Base-by-base conservation (phyloP, 2,888 invertebrate genomes). In the Exocentrus adspersus region DNA sequence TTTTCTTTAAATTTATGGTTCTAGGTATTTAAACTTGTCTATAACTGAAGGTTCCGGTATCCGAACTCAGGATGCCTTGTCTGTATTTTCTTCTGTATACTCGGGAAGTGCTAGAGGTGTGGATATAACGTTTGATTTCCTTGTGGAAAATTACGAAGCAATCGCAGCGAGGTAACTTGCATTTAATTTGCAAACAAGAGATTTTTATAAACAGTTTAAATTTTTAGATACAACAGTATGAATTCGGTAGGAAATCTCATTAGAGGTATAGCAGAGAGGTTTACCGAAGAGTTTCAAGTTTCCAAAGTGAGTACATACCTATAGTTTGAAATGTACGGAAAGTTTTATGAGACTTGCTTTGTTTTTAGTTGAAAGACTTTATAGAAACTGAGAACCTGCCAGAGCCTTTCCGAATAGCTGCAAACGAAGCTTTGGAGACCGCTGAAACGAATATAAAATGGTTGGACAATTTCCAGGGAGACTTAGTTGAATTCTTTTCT, bases 101-200 rank as follows among this genome's bases (percentile, higher is more conserved):
- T 77, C 83, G 0, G 84, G 86, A 42, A 67, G 54, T 70, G 83
- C 85, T 41, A 83, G 82, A 67, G 89, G 88, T 48, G 82, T 88
- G 0, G 59, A 79, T 5, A 62, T 82, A 0, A 85, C 85, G 9
- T 78, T 87, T 2, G 79, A 83, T 1, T 90, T 89, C 74, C 73
- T 89, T 0, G 64, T 75, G 0, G 62, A 73, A 0, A 79, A 86
- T 30, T 83, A 83, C 48, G 65, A 75, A 7, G 12, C 16, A 21
- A 81, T 85, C 80, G 65, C 63, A 12, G 60, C 68, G 24, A 65
- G 62, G 68, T 71, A 63, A 17, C 2, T 43, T 9, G 2, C 9
- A 16, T 1, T 17, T 19, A n/a, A n/a, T n/a, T 2, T 2, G 19
- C 2, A 10, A n/a, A 20, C 1, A 20, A 16, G 4, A 2, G 21